These are phyloP conservation scores for Prionailurus viverrinus DNA, from an alignment of 2,113 vertebrate species.

Conservation along the genomic window DNA sequence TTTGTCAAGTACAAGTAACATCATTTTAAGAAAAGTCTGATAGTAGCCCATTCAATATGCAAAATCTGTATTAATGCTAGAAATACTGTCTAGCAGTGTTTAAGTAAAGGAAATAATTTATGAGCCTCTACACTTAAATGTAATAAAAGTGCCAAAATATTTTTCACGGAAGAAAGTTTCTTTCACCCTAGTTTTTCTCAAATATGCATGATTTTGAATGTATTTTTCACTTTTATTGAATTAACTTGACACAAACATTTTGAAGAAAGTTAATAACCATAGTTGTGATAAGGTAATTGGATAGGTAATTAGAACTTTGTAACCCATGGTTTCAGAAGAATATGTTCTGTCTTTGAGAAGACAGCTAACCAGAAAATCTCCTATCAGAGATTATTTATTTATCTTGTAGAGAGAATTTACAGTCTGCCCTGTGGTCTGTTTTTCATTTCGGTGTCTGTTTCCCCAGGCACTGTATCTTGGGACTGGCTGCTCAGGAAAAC, in stretches of 20 bases:
- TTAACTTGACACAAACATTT: neutral
- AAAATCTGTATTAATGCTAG: neutral
- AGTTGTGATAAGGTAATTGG: conserved; percentile 51
- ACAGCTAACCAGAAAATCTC: neutral
- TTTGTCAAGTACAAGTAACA: conserved; percentile 68
- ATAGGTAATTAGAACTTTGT: conserved; percentile 4
- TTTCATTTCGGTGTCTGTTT: neutral
- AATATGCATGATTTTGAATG: conserved; percentile 45
- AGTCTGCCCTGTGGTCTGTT: neutral
- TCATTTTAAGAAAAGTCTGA: conserved; percentile 53
- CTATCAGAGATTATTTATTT: conserved; percentile 19
- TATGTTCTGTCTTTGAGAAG: conserved; percentile 23
- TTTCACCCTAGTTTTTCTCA: conserved; percentile 48
- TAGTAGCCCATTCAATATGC: neutral
- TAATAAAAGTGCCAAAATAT: conserved; percentile 48
- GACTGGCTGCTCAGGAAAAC: conserved; percentile 26
- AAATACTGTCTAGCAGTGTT: conserved; percentile 31
- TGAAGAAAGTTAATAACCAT: neutral
- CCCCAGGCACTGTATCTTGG: neutral
- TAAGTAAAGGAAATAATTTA: conserved; percentile 58
- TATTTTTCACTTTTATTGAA: conserved; percentile 9
- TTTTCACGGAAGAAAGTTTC: conserved; percentile 60
- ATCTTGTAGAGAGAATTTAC: neutral
- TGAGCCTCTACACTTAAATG: conserved; percentile 11
- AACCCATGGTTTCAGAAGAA: conserved; percentile 6